Base-by-base conservation (phyloP, 2,888 invertebrate species). In the Adelphocoris suturalis region DNA sequence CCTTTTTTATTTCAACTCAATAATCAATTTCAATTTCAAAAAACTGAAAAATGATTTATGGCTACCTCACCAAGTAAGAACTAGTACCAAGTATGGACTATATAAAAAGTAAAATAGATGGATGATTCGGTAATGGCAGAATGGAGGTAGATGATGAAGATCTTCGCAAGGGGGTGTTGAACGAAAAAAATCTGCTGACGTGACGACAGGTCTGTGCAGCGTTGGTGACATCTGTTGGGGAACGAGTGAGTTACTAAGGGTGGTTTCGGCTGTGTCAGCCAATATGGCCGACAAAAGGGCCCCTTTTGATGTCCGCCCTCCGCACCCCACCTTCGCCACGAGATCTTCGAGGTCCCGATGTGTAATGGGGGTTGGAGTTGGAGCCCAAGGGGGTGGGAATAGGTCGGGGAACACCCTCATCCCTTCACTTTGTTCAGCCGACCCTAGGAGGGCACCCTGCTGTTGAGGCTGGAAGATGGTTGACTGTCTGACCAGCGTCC, bases 241-340 rank as follows among this genome's bases (percentile, higher is more conserved):
- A 68, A 68, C 23, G 68, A 9, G 5, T 68, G 68, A 68, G 27
- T 68, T 68, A 68, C 23, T 23, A 23, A 68, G 68, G 68, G 68
- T 23, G 9, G 68, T 68, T 68, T 68, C 12, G 68, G 68, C 68
- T 68, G 68, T 23, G 68, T 68, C 68, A 68, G 68, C 68, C 68
- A 68, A 68, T 68, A 68, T 68, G 68, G 68, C 68, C 68, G 68
- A 68, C 68, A 12, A 61, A 19, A 19, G 61, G 19, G n/a, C 61
- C 61, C 19, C 23, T 68, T 68, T 68, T 68, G 68, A 68, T 7
- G 68, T 68, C 68, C 68, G 68, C 68, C 68, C 68, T 23, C 68
- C 23, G 23, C 68, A 61, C 61, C 19, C 68, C 23, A 23, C 23
- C 68, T 23, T 3, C 19, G 5, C 23, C 23, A 12, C 12, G 68